These are phyloP conservation scores for Glyptemys insculpta DNA, from an alignment of 2,797 vertebrate genomes.

Conservation along the genomic window DNA sequence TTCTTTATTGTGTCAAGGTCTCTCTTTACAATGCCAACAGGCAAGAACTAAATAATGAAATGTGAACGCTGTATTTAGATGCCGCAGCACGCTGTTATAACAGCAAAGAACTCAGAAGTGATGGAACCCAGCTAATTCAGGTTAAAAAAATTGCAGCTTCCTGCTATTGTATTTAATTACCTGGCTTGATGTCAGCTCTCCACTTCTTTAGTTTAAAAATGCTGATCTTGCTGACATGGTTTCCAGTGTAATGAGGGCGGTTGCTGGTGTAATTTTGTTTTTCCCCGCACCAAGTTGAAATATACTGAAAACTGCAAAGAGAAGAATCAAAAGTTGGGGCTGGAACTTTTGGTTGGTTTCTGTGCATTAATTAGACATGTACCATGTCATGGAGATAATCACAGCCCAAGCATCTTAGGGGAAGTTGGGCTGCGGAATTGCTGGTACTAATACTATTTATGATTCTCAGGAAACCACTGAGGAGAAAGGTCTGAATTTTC, in stretches of 20 bases:
- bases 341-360: neutral
- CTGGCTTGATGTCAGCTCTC: neutral
- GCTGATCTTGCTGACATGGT: neutral
- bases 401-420: neutral
- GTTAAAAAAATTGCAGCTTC: neutral
- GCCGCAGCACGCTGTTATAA: neutral
- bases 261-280: neutral
- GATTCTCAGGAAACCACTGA: neutral
- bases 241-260: conserved; percentile 2
- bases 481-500: neutral
- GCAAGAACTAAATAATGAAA: neutral
- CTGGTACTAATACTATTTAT: neutral
- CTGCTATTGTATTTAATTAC: neutral
- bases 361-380: fast-evolving
- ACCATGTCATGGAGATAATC: neutral
- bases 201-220: neutral
- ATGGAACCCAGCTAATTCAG: neutral
- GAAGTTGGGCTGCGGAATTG: fast-evolving
- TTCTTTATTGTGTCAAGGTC: neutral
- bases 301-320: neutral
- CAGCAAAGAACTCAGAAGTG: neutral
- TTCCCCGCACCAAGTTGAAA: neutral
- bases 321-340: neutral
- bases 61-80: neutral
- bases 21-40: neutral